Conservation (phyloP, 53 echinoderm and acorn worm species). For the Holothuria scabra region DNA sequence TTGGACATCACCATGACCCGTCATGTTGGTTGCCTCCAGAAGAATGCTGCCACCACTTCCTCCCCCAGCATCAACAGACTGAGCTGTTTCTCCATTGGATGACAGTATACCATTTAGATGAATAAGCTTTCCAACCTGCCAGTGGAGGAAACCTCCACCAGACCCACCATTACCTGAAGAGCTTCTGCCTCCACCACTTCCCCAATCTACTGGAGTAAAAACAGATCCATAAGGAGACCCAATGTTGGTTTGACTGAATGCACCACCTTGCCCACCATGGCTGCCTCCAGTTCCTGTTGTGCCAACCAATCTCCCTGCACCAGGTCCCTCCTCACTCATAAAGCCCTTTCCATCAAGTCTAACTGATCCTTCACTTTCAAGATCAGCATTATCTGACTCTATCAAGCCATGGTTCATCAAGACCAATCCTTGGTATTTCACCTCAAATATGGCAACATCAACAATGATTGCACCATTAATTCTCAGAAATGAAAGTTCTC, state of each 20-base stretch:
- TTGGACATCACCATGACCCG: conserved; percentile 90
- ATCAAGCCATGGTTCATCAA: conserved; percentile 86
- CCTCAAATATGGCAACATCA: conserved; percentile 78
- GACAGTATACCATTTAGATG: conserved; percentile 87
- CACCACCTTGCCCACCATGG: conserved; percentile 78
- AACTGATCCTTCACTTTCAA: conserved; percentile 82
- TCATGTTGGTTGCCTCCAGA: conserved; percentile 82
- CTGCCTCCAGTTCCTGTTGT: conserved; percentile 72
- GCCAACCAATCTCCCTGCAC: conserved; percentile 58
- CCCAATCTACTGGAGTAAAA: conserved; percentile 68
- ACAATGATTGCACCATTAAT: conserved; percentile 66
- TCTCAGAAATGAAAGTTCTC: conserved; percentile 69
- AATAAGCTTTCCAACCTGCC: conserved; percentile 73
- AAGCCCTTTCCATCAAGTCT: conserved; percentile 78
- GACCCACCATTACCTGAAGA: conserved; percentile 64
- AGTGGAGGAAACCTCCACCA: conserved; percentile 84
- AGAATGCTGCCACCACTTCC: conserved; percentile 91
- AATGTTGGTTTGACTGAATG: conserved; percentile 27
- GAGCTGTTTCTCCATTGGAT: conserved; percentile 52
- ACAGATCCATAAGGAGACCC: conserved; percentile 82
- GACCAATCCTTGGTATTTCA: conserved; percentile 76
- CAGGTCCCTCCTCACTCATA: conserved; percentile 63
- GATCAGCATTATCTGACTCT: conserved; percentile 82
- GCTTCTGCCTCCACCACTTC: conserved; percentile 88
- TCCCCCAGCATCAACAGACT: conserved; percentile 68